Evolutionary conservation across 2,888 invertebrate genomes (phyloP).

Genomic region (Azorinus chamasolen): DNA sequence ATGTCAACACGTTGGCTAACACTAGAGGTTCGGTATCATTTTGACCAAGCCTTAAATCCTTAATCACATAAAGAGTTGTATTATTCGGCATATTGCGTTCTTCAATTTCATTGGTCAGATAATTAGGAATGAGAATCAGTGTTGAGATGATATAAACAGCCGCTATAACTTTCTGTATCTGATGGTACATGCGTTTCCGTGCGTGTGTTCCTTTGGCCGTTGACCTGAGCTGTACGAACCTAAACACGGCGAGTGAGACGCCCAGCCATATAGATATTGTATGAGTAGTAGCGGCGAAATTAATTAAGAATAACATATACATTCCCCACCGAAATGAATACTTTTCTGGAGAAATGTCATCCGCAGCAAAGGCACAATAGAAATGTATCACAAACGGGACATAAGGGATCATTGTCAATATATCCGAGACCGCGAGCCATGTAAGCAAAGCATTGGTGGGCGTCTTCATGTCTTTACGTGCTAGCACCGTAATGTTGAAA

Average conservation of each 20-base stretch:
- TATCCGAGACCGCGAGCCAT: slow-evolving; percentile 93
- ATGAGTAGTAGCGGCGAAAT: slow-evolving; percentile 95
- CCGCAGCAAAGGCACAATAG: slow-evolving; percentile 75
- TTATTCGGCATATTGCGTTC: slow-evolving; percentile 53
- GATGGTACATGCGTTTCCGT: slow-evolving; percentile 69
- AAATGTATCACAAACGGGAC: slow-evolving; percentile 94
- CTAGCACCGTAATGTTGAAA: slow-evolving; percentile 95
- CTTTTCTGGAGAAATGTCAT: slow-evolving; percentile 70
- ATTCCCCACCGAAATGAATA: slow-evolving; percentile 84
- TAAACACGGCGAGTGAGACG: slow-evolving; percentile 96
- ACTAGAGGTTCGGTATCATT: slow-evolving; percentile 72
- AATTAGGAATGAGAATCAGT: slow-evolving; percentile 94
- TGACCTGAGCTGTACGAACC: slow-evolving; percentile 88
- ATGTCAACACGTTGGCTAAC: slow-evolving; percentile 75
- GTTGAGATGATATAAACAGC: slow-evolving; percentile 94
- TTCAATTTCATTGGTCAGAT: slow-evolving; percentile 92
- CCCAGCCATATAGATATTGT: slow-evolving; percentile 98
- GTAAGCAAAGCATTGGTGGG: slow-evolving; percentile 97
- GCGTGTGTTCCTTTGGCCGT: slow-evolving; percentile 76
- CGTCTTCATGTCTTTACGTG: slow-evolving; percentile 93
- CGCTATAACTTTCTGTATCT: slow-evolving; percentile 83
- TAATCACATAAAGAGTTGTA: slow-evolving; percentile 67
- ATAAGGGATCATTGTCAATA: slow-evolving; percentile 96
- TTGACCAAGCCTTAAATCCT: slow-evolving; percentile 74
- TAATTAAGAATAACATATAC: slow-evolving; percentile 91